Percentiles rank a stretch among this genome's conserved stretches.
Evolutionary conservation across 2,888 invertebrate species (phyloP).

Genomic region (Trichogramma evanescens): DNA sequence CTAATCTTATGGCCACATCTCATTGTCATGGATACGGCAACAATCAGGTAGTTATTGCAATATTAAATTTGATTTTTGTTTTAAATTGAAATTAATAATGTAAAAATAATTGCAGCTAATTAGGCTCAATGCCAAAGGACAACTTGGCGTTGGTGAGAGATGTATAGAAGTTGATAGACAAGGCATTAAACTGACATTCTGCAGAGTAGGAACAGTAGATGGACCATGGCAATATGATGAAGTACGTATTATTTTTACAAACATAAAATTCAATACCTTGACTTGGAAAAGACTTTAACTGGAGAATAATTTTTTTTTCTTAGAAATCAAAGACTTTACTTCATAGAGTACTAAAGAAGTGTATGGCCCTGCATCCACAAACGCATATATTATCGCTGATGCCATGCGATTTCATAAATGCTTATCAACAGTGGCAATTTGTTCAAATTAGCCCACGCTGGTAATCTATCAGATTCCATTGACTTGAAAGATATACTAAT

Average conservation of each 20-base stretch:
- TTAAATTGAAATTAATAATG: background rate
- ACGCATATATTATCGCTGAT: conserved; percentile 69
- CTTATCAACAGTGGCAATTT: conserved; percentile 84
- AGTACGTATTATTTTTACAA: conserved; percentile 34
- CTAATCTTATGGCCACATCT: conserved; percentile 82
- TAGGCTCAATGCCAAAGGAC: conserved; percentile 87
- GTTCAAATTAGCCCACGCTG: conserved; percentile 65
- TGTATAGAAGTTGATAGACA: conserved; percentile 86
- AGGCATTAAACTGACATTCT: conserved; percentile 82
- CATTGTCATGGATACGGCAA: conserved; percentile 93
- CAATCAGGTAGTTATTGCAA: conserved; percentile 60
- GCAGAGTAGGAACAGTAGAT: conserved; percentile 84
- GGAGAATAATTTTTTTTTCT: background rate
- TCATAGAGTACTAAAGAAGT: conserved; percentile 72
- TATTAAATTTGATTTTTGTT: background rate
- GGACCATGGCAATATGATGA: conserved; percentile 93
- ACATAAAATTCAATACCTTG: background rate
- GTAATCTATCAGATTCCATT: conserved; percentile 36
- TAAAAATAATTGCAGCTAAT: conserved; percentile 58
- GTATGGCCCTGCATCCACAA: conserved; percentile 77
- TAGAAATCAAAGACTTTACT: conserved; percentile 61
- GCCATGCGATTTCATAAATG: conserved; percentile 78
- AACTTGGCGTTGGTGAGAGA: conserved; percentile 90
- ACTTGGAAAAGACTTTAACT: background rate
- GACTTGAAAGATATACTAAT: too few species aligned